phyloP scores from a whole-genome alignment of 2,888 invertebrate species.

The Crepidodera aurea region DNA sequence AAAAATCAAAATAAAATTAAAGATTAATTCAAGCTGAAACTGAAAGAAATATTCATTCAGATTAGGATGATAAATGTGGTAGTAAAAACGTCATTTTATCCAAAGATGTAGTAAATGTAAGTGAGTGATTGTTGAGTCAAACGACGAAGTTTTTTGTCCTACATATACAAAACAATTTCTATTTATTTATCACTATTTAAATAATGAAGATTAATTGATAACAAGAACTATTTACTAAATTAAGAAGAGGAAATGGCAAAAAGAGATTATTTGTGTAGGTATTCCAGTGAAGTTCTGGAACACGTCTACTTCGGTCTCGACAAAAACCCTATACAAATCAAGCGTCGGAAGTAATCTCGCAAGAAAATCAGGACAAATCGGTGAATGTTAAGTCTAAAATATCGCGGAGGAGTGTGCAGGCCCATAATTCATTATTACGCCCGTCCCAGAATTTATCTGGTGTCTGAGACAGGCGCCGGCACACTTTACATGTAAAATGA shows the following conservation, averaged over 20 bases:
- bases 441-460: constrained; percentile 49
- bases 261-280: not conserved
- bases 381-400: constrained; percentile 48
- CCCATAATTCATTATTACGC: constrained; percentile 54
- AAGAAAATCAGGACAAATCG: constrained; percentile 52
- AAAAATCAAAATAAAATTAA: no score
- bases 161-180: no score
- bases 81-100: no score
- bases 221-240: no score
- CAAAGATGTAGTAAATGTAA: no score
- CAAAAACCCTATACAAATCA: constrained; percentile 39
- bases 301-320: not conserved
- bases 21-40: no score
- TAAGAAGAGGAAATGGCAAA: not conserved
- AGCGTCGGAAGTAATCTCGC: constrained; percentile 45
- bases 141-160: no score
- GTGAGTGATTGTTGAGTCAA: no score
- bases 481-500: constrained; percentile 51
- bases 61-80: no score
- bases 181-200: no score
- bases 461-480: constrained; percentile 51
- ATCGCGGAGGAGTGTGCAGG: constrained; percentile 50
- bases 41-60: no score
- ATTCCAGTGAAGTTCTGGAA: not conserved
- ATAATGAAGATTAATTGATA: no score